Evolutionary conservation across 92 coral and sea anemone species (phyloP).

Genomic region (Muricea muricata): DNA sequence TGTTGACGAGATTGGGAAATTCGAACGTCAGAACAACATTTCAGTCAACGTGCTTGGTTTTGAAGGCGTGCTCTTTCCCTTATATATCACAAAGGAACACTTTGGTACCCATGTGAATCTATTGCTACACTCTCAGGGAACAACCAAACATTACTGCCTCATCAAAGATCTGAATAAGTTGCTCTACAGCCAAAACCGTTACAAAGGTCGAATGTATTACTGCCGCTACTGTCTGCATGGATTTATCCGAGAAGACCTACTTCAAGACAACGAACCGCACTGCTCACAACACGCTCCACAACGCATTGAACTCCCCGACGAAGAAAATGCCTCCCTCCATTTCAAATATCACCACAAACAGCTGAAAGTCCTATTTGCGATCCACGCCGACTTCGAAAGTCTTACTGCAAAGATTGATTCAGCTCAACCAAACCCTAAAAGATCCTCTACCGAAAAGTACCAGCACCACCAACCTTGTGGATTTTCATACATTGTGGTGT

Average conservation of each 20-base stretch:
- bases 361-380: conserved; percentile 7
- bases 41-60: conserved; percentile 64
- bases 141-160: conserved; percentile 39
- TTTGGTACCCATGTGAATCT: conserved; percentile 40
- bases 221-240: conserved; percentile 49
- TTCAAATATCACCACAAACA: conserved; percentile 24
- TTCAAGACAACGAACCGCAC: conserved; percentile 60
- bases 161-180: conserved; percentile 35
- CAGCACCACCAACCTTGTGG: conserved; percentile 59
- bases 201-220: conserved; percentile 8
- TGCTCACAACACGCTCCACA: conserved; percentile 49
- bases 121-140: conserved; percentile 38
- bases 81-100: neutral
- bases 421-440: neutral
- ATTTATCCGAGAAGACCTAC: conserved; percentile 45
- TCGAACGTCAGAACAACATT: conserved; percentile 59
- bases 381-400: conserved; percentile 23
- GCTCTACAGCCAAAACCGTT: neutral
- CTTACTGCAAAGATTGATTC: conserved; percentile 17
- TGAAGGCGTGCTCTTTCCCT: conserved; percentile 26
- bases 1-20: conserved; percentile 37
- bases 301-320: conserved; percentile 48
- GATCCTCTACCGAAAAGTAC: conserved; percentile 21
- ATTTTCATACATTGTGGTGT: conserved; percentile 44
- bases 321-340: conserved; percentile 19